A percentile compares a stretch with the other conserved stretches of the same genome.
These are phyloP conservation scores for Chymomyza amoena DNA, from an alignment of 2,888 invertebrate species.

Conservation along the genomic window DNA sequence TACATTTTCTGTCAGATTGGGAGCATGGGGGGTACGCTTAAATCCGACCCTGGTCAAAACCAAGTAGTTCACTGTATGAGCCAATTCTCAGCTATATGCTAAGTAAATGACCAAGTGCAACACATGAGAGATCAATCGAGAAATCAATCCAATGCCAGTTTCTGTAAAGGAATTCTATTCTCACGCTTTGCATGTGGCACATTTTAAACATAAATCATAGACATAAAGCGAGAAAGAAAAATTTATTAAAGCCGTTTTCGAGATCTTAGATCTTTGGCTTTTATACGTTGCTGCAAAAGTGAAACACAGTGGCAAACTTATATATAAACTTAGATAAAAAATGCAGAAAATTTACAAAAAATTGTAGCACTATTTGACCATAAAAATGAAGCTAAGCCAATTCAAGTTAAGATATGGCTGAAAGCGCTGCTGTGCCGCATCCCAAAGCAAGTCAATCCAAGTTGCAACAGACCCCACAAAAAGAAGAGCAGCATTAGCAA, in stretches of 20 bases:
- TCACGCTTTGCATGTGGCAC: constrained; percentile 3
- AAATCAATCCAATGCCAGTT: neutral
- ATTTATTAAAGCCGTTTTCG: neutral
- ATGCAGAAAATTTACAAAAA: constrained; percentile 34
- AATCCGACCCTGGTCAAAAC: neutral
- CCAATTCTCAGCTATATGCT: constrained; percentile 9
- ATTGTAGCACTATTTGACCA: constrained; percentile 3
- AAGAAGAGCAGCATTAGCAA: neutral
- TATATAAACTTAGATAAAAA: constrained; percentile 10
- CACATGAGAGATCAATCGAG: constrained; percentile 2
- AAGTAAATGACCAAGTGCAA: neutral
- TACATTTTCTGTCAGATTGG: too few relatives aligned
- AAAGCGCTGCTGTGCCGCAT: neutral
- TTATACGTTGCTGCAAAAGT: constrained; percentile 36
- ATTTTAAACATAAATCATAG: neutral
- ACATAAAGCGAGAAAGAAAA: neutral
- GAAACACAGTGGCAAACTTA: constrained; percentile 35
- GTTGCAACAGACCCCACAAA: neutral
- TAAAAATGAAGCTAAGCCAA: neutral
- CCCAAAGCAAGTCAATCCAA: neutral
- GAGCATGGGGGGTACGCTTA: too few relatives aligned
- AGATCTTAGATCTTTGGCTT: neutral
- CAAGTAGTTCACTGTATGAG: neutral
- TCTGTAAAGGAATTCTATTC: neutral
- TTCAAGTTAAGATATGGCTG: neutral